Conservation (phyloP, 1,140 invertebrate genomes). For the Cherax quadricarinatus region DNA sequence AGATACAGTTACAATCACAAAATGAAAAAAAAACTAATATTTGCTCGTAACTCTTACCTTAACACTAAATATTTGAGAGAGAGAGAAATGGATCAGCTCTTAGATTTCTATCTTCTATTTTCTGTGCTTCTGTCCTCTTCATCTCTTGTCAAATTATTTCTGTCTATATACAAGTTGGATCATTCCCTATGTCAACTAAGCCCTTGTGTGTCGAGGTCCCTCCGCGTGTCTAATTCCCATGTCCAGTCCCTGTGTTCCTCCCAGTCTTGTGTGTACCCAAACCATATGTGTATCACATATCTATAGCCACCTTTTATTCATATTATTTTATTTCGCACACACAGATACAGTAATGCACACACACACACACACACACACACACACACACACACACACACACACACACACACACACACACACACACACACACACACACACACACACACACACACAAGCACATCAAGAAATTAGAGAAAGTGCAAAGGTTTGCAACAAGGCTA, state of each 20-base stretch:
- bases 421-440: slow-evolving; percentile 3
- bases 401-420: slow-evolving; percentile 6
- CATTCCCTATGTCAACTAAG: background rate
- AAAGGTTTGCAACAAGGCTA: too few species aligned
- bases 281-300: background rate
- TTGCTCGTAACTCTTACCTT: background rate
- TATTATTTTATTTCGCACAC: background rate
- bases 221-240: background rate
- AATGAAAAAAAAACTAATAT: too few species aligned
- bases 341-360: background rate
- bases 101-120: background rate
- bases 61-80: too few species aligned
- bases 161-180: too few species aligned
- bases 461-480: too few species aligned
- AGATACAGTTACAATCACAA: too few species aligned
- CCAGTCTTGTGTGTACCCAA: background rate
- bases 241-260: background rate
- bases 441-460: background rate
- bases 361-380: slow-evolving; percentile 3
- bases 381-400: slow-evolving; percentile 24
- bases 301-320: background rate
- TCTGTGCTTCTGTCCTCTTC: too few species aligned
- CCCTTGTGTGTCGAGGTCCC: background rate
- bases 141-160: background rate
- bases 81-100: too few species aligned